Evolutionary conservation across 2,888 invertebrate species (phyloP), one percentile per base, ranked within the genome.

Genomic region (Lampropteryx suffumata): DNA sequence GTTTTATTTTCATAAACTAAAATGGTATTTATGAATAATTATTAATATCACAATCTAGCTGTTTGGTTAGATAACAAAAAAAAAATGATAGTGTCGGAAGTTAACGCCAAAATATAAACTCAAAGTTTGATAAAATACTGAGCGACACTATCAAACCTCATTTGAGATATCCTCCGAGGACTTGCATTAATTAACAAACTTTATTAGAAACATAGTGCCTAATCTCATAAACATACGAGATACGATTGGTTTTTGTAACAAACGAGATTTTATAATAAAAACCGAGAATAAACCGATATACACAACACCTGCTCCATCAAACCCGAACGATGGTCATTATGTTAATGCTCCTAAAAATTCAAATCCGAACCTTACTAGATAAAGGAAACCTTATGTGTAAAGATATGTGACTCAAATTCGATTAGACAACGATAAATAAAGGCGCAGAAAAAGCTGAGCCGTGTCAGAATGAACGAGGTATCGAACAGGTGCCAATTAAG

Each of bases 301-400:
- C 74, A 76, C 71, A 80, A 85, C 89, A 90, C 89, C 89, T 90
- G 89, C 86, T 86, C 78, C 79, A 82, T 85, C 85, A 84, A 84
- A 86, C 80, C 76, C 80, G 77, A 74, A 80, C 76, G 77, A 76
- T 81, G 77, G 82, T 84, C 83, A 85, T 88, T 86, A 88, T 85
- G 87, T 76, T 88, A 88, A 88, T 89, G 78, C 75, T 73, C 64
- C 73, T 79, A 81, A 80, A 41, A 84, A 81, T 71, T 79, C 71
- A 67, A 67, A 61, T 55, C 50, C 33, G 34, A 48, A 43, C 48
- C 53, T 43, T 57, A 48, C 69, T 68, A 69, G 53, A 68, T 62
- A 76, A 82, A 80, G 73, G 68, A 62, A 71, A 71, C 80, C 76
- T 74, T 85, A 76, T 55, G 33, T 0, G 28, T 45, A 54, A 60